Evolutionary conservation across 2,888 invertebrate species (phyloP), one percentile per base, ranked within the genome.

Genomic region (Acholoe squamosa): DNA sequence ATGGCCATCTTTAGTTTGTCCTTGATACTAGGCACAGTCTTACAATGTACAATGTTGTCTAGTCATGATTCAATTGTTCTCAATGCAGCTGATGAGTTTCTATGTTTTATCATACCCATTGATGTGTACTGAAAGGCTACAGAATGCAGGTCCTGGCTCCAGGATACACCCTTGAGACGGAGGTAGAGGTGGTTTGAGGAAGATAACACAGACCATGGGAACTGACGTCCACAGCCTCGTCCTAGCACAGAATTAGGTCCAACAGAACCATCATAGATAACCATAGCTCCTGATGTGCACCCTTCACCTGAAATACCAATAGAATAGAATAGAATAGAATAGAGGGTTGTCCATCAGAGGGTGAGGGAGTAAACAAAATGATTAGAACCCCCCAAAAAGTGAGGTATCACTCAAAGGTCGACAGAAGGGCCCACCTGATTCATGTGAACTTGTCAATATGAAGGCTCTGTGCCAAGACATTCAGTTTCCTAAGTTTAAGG

Each of bases 101-200:
- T n/a, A n/a, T n/a, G n/a, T n/a, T n/a, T n/a, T n/a, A 54, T 14
- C 28, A 16, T n/a, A 76, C 84, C 84, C 12, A 84, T 84, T 33
- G 34, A 28, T 16, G 22, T 31, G 33, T 84, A 84, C 33, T 84
- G 33, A 14, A 84, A 33, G 19, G 34, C 31, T 16, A 84, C 31
- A 10, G 5, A 10, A 84, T 34, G 31, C 14, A 28, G 10, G 22
- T n/a, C 33, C 12, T 22, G 12, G 22, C 14, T 31, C 31, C 31
- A 84, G 12, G 22, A 7, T 12, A 84, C 43, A 25, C 33, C 84
- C n/a, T 34, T 12, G 22, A 84, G 31, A 16, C 31, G 19, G 10
- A 84, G 84, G 43, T 33, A 34, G 12, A 84, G 31, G 10, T 31
- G 31, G 34, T 34, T 84, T 14, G 31, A 33, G 25, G 31, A 31